Conservation (phyloP, 2,113 vertebrate genomes). For the Scomber colias region DNA sequence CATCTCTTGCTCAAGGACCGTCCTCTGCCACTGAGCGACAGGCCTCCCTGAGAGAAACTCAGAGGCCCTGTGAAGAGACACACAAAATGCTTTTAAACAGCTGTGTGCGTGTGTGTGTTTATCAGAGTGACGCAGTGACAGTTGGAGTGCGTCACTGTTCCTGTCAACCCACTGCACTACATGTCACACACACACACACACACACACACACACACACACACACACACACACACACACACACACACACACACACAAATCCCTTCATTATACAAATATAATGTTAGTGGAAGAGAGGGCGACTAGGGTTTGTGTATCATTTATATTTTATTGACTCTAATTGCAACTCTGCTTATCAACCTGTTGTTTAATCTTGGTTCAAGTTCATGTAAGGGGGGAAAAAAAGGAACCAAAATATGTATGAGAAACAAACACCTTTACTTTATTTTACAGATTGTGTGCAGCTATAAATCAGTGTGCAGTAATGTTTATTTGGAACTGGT, state of each 20-base stretch:
- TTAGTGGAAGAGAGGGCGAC: not conserved
- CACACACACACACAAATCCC: not conserved
- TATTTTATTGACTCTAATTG: not conserved
- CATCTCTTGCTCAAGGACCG: conserved; percentile 49
- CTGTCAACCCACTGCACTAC: conserved; percentile 35
- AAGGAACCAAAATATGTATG: too few species aligned
- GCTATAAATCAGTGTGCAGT: not conserved
- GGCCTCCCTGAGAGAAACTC: conserved; percentile 28
- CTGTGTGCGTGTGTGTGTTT: conserved; percentile 55
- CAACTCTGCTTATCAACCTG: not conserved
- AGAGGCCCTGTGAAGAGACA: conserved; percentile 27
- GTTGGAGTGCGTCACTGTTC: conserved; percentile 65
- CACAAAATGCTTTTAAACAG: conserved; percentile 58
- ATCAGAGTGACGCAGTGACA: conserved; percentile 64
- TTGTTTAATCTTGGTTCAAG: not conserved
- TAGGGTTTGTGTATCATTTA: not conserved
- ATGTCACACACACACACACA: conserved; percentile 10
- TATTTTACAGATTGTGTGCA: too few species aligned
- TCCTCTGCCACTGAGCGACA: conserved; percentile 22
- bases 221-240: conserved; percentile 1
- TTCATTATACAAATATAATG: not conserved
- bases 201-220: not conserved
- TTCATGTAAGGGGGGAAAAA: not conserved
- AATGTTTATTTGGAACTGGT: not conserved
- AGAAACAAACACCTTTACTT: too few species aligned